These are phyloP conservation scores for Bembecia ichneumoniformis DNA, from an alignment of 2,888 invertebrate genomes.

Conservation along the genomic window DNA sequence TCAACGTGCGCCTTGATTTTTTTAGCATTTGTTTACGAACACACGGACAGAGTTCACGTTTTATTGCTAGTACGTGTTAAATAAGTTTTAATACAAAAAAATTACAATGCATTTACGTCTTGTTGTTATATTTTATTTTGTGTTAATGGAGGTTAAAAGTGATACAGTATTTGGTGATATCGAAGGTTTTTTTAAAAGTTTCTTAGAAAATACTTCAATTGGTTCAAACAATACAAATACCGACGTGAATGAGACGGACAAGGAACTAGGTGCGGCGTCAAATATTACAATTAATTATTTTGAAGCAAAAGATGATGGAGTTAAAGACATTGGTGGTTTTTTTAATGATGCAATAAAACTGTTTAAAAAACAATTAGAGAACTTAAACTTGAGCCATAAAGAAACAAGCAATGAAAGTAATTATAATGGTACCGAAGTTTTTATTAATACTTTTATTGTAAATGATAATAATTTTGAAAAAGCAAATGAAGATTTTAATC, in stretches of 20 bases:
- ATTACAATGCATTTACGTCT: conserved; percentile 15
- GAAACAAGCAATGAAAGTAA: background rate
- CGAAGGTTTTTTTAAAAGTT: background rate
- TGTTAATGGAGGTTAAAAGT: conserved; percentile 23
- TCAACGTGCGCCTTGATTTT: conserved; percentile 5
- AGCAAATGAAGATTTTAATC: background rate
- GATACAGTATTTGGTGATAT: conserved; percentile 25
- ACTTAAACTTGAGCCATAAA: background rate
- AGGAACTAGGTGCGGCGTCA: background rate
- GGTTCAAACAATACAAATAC: background rate
- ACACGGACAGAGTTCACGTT: conserved; percentile 34
- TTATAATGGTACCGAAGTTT: background rate
- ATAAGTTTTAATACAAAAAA: conserved; percentile 7
- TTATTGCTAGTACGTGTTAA: conserved; percentile 20
- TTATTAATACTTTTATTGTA: background rate
- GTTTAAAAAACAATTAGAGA: background rate
- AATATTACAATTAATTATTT: background rate
- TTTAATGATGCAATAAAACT: background rate
- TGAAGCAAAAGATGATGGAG: background rate
- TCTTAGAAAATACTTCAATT: background rate
- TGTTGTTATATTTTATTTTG: conserved; percentile 9
- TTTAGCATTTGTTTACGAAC: conserved; percentile 43
- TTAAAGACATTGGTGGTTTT: background rate
- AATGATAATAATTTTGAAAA: background rate
- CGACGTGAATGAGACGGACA: background rate